Percentiles rank a stretch among this genome's conserved stretches.
Evolutionary conservation across 2,888 invertebrate species (phyloP).

Genomic region (Anaspis maculata): DNA sequence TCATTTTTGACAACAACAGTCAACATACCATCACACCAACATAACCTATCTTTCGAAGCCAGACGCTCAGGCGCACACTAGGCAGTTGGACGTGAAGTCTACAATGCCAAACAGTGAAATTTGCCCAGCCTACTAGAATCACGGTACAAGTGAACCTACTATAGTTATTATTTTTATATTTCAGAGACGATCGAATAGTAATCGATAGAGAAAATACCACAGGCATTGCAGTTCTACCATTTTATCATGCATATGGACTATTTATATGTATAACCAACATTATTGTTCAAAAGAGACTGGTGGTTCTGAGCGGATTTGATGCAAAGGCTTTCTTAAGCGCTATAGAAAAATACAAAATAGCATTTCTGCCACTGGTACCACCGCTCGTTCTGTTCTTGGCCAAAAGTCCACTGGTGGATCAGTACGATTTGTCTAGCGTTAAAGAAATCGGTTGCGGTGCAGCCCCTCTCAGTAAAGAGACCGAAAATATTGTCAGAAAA

Average conservation of each 20-base stretch:
- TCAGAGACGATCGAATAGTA: conserved; percentile 13
- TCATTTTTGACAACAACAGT: no score
- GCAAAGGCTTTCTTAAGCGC: conserved; percentile 55
- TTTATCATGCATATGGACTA: conserved; percentile 28
- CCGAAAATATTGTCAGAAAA: conserved; percentile 51
- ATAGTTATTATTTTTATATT: no score
- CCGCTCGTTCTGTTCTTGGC: conserved; percentile 75
- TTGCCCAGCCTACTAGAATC: no score
- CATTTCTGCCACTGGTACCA: conserved; percentile 64
- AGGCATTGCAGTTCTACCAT: conserved; percentile 23
- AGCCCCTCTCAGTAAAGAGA: conserved; percentile 66
- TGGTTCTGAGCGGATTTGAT: conserved; percentile 26
- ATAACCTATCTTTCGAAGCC: no score
- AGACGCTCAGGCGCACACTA: no score
- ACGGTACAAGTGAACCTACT: no score
- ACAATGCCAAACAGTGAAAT: no score
- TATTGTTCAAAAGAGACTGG: conserved; percentile 15
- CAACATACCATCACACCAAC: no score
- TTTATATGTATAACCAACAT: conserved; percentile 18
- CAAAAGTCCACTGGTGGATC: conserved; percentile 67
- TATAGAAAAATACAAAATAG: conserved; percentile 61
- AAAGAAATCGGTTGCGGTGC: conserved; percentile 65
- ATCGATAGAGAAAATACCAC: not conserved
- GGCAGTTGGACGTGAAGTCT: no score
- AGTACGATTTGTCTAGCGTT: conserved; percentile 65